Evolutionary conservation across 2,113 vertebrate species (phyloP), one percentile per base, ranked within the genome.

Genomic region (Phyllopteryx taeniolatus): DNA sequence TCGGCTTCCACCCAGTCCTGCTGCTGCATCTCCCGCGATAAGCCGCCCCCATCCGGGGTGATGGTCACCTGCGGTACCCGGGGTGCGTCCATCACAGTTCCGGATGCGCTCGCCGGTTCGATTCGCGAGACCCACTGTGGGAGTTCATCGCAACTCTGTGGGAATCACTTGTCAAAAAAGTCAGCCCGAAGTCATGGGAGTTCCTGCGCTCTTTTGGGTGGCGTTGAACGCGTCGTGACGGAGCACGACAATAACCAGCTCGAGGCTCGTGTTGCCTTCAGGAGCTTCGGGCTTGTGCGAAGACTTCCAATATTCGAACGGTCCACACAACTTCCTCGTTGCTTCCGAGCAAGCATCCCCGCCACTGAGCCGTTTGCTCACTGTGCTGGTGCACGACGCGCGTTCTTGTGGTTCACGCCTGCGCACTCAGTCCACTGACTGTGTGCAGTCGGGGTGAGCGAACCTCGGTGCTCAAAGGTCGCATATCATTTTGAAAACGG

Each of bases 11-110:
- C 93, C 76, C 85, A 86, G 88, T 94, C 79, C 85, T 92, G 91
- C 91, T 93, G 84, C 53, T 81, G 86, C 87, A 93, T 73, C 89
- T 90, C 88, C 88, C 92, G 77, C 78, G 94, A 87, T 75, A 83
- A 79, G 79, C 91, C 88, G 80, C 89, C 90, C 62, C 92, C 94
- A 81, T 96, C 95, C 15, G 94, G 84, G 4, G 97, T 98, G 86
- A 99, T 94, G n/a, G 95, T 98, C 79, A 98, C 94, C 85, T 94
- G 95, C 1, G 96, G 96, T 61, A 98, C 95, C 70, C 83, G 87
- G 35, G 85, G 91, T 44, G 71, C 89, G 53, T 79, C 89, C 91
- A 72, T 91, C 69, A 81, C 67, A 60, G 83, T 66, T 71, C 46
- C 83, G 74, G 71, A 83, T 75, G 62, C 84, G 51, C 73, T 73